Percentiles rank a stretch among this genome's conserved stretches.
Conservation (phyloP, 53 echinoderm and acorn worm genomes). For the Apostichopus leukothele region DNA sequence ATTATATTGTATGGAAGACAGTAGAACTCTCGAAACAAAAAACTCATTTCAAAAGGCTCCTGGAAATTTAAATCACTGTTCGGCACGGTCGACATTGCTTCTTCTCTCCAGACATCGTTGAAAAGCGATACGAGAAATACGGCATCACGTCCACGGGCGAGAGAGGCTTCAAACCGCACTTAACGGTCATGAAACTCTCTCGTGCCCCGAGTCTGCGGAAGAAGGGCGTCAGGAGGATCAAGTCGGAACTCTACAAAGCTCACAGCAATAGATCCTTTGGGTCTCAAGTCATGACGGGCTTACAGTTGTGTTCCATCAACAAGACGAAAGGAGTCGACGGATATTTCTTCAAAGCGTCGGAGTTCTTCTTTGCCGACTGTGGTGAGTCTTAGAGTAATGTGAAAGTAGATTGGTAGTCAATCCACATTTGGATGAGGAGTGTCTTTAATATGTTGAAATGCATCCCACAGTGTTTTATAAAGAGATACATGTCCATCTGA, state of each 20-base stretch:
- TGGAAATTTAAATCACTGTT: no score
- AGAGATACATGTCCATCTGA: no score
- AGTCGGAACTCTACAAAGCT: constrained; percentile 86
- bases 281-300: constrained; percentile 68
- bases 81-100: no score
- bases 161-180: constrained; percentile 96
- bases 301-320: constrained; percentile 94
- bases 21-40: no score
- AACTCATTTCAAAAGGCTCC: no score
- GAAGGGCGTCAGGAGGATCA: constrained; percentile 96
- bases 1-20: no score
- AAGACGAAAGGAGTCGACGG: constrained; percentile 92
- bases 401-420: no score
- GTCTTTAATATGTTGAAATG: no score
- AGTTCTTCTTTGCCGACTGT: constrained; percentile 70
- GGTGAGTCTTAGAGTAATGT: constrained; percentile 40
- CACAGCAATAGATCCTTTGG: constrained; percentile 81
- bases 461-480: no score
- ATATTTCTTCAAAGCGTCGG: constrained; percentile 84
- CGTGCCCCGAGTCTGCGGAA: constrained; percentile 95
- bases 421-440: no score
- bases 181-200: constrained; percentile 97
- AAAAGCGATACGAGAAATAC: constrained; percentile 78
- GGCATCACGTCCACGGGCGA: constrained; percentile 89
- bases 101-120: constrained; percentile 72